Conservation (phyloP, 2,113 vertebrate species). For the Pterocles burchelli region DNA sequence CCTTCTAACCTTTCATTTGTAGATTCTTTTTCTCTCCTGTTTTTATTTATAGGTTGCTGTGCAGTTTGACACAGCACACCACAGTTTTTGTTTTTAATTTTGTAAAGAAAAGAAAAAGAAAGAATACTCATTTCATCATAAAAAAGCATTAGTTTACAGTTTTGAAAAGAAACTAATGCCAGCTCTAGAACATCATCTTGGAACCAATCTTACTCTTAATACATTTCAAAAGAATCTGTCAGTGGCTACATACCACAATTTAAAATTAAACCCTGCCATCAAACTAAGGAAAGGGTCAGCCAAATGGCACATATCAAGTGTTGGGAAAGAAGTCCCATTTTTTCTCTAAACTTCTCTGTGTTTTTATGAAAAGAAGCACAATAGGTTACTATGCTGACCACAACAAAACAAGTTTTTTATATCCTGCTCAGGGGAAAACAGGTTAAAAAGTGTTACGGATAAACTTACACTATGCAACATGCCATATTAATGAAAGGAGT, state of each 20-base stretch:
- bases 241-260: constrained; percentile 35
- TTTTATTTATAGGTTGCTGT: constrained; percentile 53
- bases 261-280: constrained; percentile 52
- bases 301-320: constrained; percentile 51
- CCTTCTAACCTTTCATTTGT: constrained; percentile 58
- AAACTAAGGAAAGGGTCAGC: constrained; percentile 37
- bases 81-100: constrained; percentile 57
- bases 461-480: not conserved
- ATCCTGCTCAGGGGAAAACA: not conserved
- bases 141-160: constrained; percentile 46
- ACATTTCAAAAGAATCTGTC: constrained; percentile 62
- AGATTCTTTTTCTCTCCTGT: constrained; percentile 64
- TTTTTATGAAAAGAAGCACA: not conserved
- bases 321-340: constrained; percentile 20
- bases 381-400: not conserved
- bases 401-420: constrained; percentile 2
- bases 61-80: constrained; percentile 33
- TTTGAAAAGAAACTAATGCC: constrained; percentile 16
- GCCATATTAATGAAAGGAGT: not conserved
- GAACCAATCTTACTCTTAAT: constrained; percentile 37
- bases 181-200: constrained; percentile 57
- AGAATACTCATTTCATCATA: constrained; percentile 40
- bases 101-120: constrained; percentile 19
- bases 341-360: not conserved
- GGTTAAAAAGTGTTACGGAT: not conserved